These are phyloP conservation scores for Brachionus manjavacas DNA, from an alignment of 1,140 invertebrate genomes.

Conservation along the genomic window DNA sequence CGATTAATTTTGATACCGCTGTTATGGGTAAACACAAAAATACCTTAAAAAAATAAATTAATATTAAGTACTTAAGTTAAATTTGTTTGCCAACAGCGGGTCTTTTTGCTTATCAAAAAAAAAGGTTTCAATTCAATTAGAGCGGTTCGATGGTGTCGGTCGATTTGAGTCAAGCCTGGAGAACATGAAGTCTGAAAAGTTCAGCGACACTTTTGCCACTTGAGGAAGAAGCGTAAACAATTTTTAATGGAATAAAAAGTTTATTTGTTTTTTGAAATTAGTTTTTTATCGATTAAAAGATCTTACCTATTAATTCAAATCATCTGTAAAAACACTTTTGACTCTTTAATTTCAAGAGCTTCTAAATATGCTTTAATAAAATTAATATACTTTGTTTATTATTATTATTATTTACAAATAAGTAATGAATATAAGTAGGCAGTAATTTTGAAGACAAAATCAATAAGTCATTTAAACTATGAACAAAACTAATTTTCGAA, in stretches of 20 bases:
- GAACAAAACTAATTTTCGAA: too few species aligned
- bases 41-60: conserved; percentile 25
- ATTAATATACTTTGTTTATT: neutral
- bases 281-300: conserved; percentile 6
- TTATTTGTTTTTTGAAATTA: neutral
- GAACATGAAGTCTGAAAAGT: neutral
- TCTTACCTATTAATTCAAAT: conserved; percentile 28
- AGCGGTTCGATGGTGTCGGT: conserved; percentile 8
- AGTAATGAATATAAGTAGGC: too few species aligned
- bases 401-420: neutral
- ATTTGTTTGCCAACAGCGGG: conserved; percentile 17
- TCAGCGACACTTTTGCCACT: conserved; percentile 10
- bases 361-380: neutral
- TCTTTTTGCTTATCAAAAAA: neutral
- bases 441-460: too few species aligned
- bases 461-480: too few species aligned
- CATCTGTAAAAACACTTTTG: conserved; percentile 31
- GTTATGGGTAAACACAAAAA: neutral
- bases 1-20: neutral
- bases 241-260: neutral
- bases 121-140: conserved; percentile 13
- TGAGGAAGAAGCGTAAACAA: neutral
- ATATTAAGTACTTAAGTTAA: conserved; percentile 13
- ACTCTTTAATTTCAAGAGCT: conserved; percentile 10
- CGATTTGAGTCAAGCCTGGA: neutral